These are phyloP conservation scores for Odocoileus hemionus DNA, from an alignment of 2,113 vertebrate genomes.

Conservation along the genomic window DNA sequence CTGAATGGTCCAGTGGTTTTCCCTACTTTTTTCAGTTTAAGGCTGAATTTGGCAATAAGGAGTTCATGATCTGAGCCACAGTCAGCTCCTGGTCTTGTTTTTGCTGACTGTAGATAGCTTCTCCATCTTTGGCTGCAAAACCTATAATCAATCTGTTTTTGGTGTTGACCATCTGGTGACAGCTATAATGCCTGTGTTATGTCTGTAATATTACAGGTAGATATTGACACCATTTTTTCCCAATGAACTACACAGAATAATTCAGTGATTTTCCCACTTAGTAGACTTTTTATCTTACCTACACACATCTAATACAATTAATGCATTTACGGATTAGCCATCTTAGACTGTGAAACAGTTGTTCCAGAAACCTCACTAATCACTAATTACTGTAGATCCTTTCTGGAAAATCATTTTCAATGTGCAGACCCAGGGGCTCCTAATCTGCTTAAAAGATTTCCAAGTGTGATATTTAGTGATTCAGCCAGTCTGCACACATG, in stretches of 20 bases:
- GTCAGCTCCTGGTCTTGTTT: neutral
- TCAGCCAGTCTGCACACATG: conserved; percentile 34
- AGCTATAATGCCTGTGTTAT: neutral
- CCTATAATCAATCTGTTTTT: neutral
- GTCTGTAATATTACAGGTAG: neutral
- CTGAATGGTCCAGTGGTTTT: neutral
- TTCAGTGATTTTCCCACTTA: conserved; percentile 54
- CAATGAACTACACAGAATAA: conserved; percentile 22
- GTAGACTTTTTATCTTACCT: conserved; percentile 57
- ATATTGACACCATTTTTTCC: neutral
- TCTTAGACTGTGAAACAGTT: conserved; percentile 60
- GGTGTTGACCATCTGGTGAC: neutral
- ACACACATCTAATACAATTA: conserved; percentile 60
- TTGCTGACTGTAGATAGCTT: neutral
- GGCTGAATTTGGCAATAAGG: neutral
- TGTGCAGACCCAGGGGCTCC: conserved; percentile 53
- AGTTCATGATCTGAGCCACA: neutral
- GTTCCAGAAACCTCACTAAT: conserved; percentile 58
- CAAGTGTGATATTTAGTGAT: conserved; percentile 5
- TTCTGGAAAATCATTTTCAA: conserved; percentile 67
- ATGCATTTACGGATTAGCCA: conserved; percentile 67
- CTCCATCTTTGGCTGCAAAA: neutral
- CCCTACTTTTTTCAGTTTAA: neutral
- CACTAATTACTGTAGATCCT: conserved; percentile 65
- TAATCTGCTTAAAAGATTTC: conserved; percentile 68